Conservation (phyloP, 2,888 invertebrate genomes). For the Apodemia hepburni region DNA sequence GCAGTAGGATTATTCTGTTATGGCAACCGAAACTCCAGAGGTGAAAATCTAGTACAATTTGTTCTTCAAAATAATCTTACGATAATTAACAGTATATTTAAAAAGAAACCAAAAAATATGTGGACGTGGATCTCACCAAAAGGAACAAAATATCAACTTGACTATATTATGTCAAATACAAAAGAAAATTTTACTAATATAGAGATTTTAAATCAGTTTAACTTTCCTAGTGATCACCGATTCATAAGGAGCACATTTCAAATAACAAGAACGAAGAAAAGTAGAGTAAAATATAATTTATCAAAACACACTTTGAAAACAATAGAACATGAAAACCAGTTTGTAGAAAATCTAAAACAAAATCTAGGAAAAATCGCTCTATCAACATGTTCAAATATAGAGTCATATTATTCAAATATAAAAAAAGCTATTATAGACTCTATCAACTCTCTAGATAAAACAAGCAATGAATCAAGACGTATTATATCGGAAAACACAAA, state of each 20-base stretch:
- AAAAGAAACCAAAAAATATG: constrained; percentile 6
- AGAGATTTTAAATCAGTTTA: constrained; percentile 3
- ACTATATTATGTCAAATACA: constrained; percentile 11
- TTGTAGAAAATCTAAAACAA: not conserved
- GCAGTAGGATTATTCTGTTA: constrained; percentile 25
- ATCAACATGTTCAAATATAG: not conserved
- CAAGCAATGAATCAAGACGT: too few species aligned
- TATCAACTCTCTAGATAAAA: not conserved
- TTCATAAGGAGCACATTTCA: not conserved
- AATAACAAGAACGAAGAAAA: not conserved
- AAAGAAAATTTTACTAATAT: constrained; percentile 12
- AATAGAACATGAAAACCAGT: not conserved
- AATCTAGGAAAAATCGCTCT: not conserved
- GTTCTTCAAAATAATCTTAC: constrained; percentile 22
- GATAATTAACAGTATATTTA: constrained; percentile 7
- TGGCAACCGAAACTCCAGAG: constrained; percentile 26
- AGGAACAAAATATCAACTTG: constrained; percentile 6
- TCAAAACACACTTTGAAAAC: not conserved
- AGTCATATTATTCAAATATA: not conserved
- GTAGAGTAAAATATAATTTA: not conserved
- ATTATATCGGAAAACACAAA: not conserved
- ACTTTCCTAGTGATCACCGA: not conserved
- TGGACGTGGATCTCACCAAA: constrained; percentile 13
- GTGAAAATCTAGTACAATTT: constrained; percentile 31
- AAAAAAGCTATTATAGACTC: not conserved